These are phyloP conservation scores for Lithobates pipiens DNA, from an alignment of 2,797 vertebrate species.

Conservation along the genomic window DNA sequence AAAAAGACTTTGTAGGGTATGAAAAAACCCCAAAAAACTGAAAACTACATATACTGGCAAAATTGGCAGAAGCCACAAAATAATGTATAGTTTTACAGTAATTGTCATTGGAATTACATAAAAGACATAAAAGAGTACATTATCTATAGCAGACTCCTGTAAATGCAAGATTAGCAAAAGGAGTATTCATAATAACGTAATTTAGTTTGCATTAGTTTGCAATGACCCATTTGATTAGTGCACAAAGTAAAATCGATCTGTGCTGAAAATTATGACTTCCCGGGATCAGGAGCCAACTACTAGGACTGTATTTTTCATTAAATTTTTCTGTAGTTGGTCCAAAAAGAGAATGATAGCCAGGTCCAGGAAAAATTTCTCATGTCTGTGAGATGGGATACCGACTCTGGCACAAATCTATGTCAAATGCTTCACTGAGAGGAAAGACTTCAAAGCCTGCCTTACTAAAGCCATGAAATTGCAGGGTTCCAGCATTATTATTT, in stretches of 20 bases:
- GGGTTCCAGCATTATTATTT: background rate
- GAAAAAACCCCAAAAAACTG: too few species aligned
- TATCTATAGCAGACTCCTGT: background rate
- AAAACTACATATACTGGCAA: background rate
- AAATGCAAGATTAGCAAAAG: conserved; percentile 10
- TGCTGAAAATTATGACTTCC: conserved; percentile 47
- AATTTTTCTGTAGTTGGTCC: conserved; percentile 66
- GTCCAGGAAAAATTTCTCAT: conserved; percentile 67
- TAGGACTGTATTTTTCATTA: conserved; percentile 60
- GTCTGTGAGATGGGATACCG: conserved; percentile 61
- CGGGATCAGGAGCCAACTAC: conserved; percentile 41
- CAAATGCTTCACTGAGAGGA: conserved; percentile 52
- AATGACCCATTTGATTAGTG: conserved; percentile 30
- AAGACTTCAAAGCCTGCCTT: conserved; percentile 43
- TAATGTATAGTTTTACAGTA: background rate
- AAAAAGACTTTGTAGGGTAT: too few species aligned
- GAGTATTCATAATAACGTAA: conserved; percentile 36
- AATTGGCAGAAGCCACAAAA: background rate
- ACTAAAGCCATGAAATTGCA: conserved; percentile 32
- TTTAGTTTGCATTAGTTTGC: conserved; percentile 44
- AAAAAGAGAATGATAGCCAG: conserved; percentile 30
- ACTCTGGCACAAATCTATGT: conserved; percentile 59
- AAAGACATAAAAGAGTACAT: too few species aligned
- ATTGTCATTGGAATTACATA: background rate
- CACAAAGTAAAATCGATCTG: conserved; percentile 40